Evolutionary conservation across 2,797 vertebrate species (phyloP).

Genomic region (Periophthalmus magnuspinnatus): DNA sequence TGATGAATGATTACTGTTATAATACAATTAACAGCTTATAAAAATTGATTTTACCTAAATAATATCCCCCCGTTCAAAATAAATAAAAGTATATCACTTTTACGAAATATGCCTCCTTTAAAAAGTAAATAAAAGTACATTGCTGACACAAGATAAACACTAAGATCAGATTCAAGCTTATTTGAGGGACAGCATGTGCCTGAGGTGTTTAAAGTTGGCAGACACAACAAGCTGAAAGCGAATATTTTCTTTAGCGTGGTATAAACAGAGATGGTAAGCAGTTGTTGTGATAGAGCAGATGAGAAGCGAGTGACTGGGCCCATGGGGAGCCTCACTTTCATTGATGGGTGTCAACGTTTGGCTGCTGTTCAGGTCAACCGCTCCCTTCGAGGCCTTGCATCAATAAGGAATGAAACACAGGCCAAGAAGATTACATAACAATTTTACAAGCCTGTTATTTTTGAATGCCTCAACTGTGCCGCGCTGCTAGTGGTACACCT

Average conservation of each 20-base stretch:
- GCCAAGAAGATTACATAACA: slow-evolving; percentile 21
- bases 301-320: slow-evolving; percentile 40
- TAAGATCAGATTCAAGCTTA: neutral
- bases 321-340: slow-evolving; percentile 43
- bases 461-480: slow-evolving; percentile 14
- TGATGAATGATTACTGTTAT: too few species aligned
- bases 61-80: too few species aligned
- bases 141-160: slow-evolving; percentile 3
- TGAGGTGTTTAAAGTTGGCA: slow-evolving; percentile 46
- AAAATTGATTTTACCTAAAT: too few species aligned
- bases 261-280: slow-evolving; percentile 41
- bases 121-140: neutral
- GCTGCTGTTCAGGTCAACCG: slow-evolving; percentile 46
- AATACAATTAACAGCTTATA: too few species aligned
- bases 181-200: slow-evolving; percentile 42
- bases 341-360: slow-evolving; percentile 52
- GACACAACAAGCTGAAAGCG: slow-evolving; percentile 32
- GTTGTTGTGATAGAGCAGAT: slow-evolving; percentile 40
- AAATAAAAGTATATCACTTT: too few species aligned
- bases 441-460: slow-evolving; percentile 15
- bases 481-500: slow-evolving; percentile 7
- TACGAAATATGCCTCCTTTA: neutral
- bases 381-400: slow-evolving; percentile 27
- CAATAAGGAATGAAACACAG: slow-evolving; percentile 27
- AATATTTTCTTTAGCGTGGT: slow-evolving; percentile 43